Percentiles rank a stretch among this genome's conserved stretches.
Evolutionary conservation across 1,140 invertebrate species (phyloP).

Genomic region (Rhyacophila brunnea): DNA sequence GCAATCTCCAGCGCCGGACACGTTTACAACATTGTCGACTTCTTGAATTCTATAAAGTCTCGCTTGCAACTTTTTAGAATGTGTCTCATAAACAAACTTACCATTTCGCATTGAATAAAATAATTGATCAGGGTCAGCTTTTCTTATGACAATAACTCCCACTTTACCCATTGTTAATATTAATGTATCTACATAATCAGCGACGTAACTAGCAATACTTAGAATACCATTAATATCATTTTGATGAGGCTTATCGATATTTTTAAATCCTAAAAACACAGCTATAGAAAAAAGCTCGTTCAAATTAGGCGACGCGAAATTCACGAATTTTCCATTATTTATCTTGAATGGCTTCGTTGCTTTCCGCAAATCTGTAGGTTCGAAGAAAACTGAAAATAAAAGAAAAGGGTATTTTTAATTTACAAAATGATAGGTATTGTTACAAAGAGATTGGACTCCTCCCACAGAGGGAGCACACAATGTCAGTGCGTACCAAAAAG

Average conservation of each 20-base stretch:
- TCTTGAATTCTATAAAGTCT: conserved; percentile 50
- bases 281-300: conserved; percentile 64
- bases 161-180: conserved; percentile 58
- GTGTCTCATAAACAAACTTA: conserved; percentile 8
- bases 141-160: conserved; percentile 53
- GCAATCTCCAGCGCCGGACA: conserved; percentile 66
- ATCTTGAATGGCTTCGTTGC: conserved; percentile 28
- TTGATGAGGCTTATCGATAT: conserved; percentile 9
- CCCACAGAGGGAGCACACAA: no score
- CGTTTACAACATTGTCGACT: conserved; percentile 55
- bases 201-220: conserved; percentile 39
- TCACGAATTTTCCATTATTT: conserved; percentile 40
- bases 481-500: no score
- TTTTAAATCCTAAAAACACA: conserved; percentile 38
- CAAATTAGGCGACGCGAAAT: conserved; percentile 71
- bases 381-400: conserved; percentile 33
- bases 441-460: neutral
- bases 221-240: conserved; percentile 51
- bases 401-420: conserved; percentile 6
- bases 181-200: conserved; percentile 38
- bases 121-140: neutral
- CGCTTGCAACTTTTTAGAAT: conserved; percentile 30
- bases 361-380: conserved; percentile 29
- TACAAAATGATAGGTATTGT: neutral
- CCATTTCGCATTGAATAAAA: conserved; percentile 36